Percentiles rank a stretch among this genome's conserved stretches.
These are phyloP conservation scores for Carpatolechia fugitivella DNA, from an alignment of 2,888 invertebrate species.

Conservation along the genomic window DNA sequence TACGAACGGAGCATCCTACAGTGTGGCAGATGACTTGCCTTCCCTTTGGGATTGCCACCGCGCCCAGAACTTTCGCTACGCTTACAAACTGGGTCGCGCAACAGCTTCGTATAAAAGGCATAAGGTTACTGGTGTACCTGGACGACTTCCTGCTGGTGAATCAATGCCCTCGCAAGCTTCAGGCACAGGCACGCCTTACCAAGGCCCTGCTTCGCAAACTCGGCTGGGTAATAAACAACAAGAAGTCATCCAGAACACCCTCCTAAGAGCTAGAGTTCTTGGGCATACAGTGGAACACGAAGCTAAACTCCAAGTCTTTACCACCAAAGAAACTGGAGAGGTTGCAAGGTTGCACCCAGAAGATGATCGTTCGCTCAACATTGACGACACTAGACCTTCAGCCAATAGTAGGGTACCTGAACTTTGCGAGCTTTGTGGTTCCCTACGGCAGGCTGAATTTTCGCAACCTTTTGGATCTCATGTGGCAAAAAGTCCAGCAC, in stretches of 20 bases:
- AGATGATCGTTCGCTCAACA: neutral
- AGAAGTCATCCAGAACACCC: too few relatives aligned
- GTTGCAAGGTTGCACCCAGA: neutral
- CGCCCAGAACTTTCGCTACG: too few relatives aligned
- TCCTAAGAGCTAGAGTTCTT: neutral
- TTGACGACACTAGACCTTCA: neutral
- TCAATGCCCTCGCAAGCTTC: neutral
- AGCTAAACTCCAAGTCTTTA: neutral
- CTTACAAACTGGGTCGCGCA: neutral
- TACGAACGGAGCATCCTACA: too few relatives aligned
- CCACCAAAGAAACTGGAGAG: neutral
- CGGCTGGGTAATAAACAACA: too few relatives aligned
- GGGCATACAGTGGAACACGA: neutral
- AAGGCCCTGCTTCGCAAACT: too few relatives aligned
- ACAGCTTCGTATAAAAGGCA: neutral
- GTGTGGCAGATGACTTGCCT: too few relatives aligned
- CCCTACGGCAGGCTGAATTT: neutral
- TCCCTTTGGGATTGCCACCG: too few relatives aligned
- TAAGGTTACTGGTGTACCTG: neutral
- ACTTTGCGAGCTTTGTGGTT: neutral
- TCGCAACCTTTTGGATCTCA: neutral
- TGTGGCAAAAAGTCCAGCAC: neutral
- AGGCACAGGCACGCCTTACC: neutral
- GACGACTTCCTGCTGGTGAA: neutral
- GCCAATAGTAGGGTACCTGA: neutral